Evolutionary conservation across 2,888 invertebrate species (phyloP).

Genomic region (Troides oblongomaculatus): DNA sequence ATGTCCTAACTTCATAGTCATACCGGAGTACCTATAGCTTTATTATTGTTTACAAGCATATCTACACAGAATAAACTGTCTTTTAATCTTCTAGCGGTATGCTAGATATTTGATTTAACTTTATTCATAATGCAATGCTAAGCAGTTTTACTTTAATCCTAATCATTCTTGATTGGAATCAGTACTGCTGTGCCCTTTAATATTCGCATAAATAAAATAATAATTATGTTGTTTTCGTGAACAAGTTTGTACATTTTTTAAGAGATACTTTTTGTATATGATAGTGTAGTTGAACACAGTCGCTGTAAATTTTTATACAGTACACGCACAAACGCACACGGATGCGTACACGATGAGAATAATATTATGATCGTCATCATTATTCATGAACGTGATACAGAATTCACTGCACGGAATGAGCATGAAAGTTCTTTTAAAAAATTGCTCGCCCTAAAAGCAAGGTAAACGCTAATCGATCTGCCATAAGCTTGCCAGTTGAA

Average conservation of each 20-base stretch:
- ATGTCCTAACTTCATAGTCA: no score
- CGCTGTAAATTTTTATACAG: not conserved
- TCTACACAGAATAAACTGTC: no score
- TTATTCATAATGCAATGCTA: no score
- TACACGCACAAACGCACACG: not conserved
- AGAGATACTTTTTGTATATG: not conserved
- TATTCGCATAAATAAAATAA: not conserved
- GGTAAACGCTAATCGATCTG: conserved; percentile 25
- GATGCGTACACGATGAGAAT: conserved; percentile 16
- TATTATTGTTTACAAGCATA: no score
- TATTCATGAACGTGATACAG: conserved; percentile 18
- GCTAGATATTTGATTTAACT: no score
- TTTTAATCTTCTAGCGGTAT: no score
- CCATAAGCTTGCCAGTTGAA: conserved; percentile 19
- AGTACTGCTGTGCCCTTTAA: no score
- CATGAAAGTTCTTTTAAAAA: conserved; percentile 25
- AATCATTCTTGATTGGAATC: no score
- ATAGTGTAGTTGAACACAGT: not conserved
- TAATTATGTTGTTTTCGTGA: not conserved
- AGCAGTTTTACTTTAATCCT: no score
- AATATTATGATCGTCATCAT: conserved; percentile 12
- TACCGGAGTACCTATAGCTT: no score
- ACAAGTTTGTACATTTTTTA: not conserved
- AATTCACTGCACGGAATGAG: conserved; percentile 24
- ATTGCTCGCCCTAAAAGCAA: conserved; percentile 18